Evolutionary conservation across 1,140 invertebrate genomes (phyloP), one percentile per base, ranked within the genome.

Genomic region (Drosophila repleta): DNA sequence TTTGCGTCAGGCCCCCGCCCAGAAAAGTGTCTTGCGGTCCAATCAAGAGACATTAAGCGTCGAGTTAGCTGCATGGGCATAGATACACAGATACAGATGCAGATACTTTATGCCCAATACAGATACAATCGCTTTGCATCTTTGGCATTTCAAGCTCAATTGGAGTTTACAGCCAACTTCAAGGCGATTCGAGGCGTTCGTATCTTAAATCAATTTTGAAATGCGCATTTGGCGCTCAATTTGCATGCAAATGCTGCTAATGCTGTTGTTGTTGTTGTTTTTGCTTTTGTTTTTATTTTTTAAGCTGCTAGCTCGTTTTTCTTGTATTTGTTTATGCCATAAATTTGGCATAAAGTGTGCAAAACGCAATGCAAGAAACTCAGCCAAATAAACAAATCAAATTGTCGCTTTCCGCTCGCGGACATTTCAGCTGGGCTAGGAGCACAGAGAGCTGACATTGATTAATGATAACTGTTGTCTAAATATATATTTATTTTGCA

Each of bases 171-270:
- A 62, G 37, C 60, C 70, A 43, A 79, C 68, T 83, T 76, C 71
- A 87, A 87, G 83, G 83, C 83, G 71, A 85, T 77, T 74, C 52
- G 48, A 74, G 75, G 79, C 75, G 58, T 76, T 87, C 68, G 73
- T 89, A 87, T 89, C 83, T 88, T 70, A 79, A 88, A 88, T 88
- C 83, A 88, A 88, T 89, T 88, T 72, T 68, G 84, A 79, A 89
- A 74, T 89, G 79, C 84, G 84, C 76, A 84, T 88, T 88, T 89
- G 83, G 68, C 69, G 76, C 83, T 89, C 84, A 88, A 88, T 88
- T 88, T 77, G 83, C 79, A 88, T 88, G 83, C 83, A 89, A 88
- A 88, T 88, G 43, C 26, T 43, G 46, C 39, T 29, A 24, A 39
- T 41, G 26, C 52, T 70, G 61, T 56, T 64, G 48, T 57, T 52